phyloP scores from a whole-genome alignment of 2,113 vertebrate genomes.

The Equus quagga region DNA sequence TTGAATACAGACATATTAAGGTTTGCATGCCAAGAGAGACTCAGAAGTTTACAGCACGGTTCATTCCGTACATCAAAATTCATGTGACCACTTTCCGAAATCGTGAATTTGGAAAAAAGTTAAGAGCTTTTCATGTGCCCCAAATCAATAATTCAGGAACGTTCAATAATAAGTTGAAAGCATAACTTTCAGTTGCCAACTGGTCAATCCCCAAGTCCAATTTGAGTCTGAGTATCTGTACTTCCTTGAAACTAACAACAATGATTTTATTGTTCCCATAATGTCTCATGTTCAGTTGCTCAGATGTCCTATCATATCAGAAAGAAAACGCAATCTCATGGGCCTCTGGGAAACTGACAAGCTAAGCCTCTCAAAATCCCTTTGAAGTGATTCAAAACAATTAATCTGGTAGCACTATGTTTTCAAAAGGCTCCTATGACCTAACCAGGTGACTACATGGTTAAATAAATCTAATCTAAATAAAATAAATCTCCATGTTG shows the following conservation, averaged over 20 bases:
- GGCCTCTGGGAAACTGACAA: not conserved
- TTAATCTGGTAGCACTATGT: not conserved
- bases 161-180: not conserved
- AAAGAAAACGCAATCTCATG: not conserved
- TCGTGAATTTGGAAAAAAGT: not conserved
- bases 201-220: not conserved
- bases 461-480: slow-evolving; percentile 2
- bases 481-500: not conserved
- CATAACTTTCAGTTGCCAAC: not conserved
- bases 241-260: slow-evolving; percentile 21
- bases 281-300: not conserved
- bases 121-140: not conserved
- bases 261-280: not conserved
- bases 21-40: not conserved
- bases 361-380: not conserved
- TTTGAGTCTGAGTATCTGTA: not conserved
- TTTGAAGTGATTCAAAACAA: not conserved
- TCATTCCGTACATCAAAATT: not conserved
- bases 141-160: not conserved
- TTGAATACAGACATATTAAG: not conserved
- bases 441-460: not conserved
- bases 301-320: not conserved
- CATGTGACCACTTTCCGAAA: not conserved
- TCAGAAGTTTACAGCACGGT: not conserved
- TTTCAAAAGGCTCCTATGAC: not conserved